phyloP scores from a whole-genome alignment of 2,113 vertebrate genomes.

The Microtus richardsoni region DNA sequence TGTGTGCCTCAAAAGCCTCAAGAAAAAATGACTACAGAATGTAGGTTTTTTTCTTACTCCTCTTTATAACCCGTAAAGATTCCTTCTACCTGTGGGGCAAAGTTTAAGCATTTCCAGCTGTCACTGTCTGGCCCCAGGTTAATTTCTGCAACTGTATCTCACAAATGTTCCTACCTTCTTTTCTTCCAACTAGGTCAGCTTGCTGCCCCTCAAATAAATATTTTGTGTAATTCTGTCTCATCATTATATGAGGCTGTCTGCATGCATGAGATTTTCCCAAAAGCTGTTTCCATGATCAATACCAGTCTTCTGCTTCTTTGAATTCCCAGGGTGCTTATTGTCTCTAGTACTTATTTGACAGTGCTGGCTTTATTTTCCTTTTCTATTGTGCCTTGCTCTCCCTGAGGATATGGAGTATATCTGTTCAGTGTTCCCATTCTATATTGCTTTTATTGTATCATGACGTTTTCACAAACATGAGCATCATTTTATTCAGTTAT shows the following conservation, averaged over 20 bases:
- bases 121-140: neutral
- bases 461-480: constrained; percentile 52
- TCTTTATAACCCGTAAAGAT: neutral
- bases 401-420: constrained; percentile 20
- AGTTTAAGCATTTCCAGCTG: constrained; percentile 51
- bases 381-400: constrained; percentile 49
- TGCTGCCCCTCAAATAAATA: neutral
- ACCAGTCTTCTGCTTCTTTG: constrained; percentile 55
- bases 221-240: constrained; percentile 53
- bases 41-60: constrained; percentile 15
- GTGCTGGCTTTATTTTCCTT: constrained; percentile 65
- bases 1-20: constrained; percentile 51
- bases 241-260: constrained; percentile 40
- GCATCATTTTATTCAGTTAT: constrained; percentile 22
- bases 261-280: constrained; percentile 44
- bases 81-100: neutral
- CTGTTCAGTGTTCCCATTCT: constrained; percentile 35
- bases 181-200: constrained; percentile 58
- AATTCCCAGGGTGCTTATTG: constrained; percentile 48
- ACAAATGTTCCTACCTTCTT: neutral
- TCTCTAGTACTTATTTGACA: constrained; percentile 44
- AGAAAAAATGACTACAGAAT: constrained; percentile 54
- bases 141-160: constrained; percentile 8
- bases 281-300: constrained; percentile 32
- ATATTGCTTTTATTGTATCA: constrained; percentile 34